A percentile compares a stretch with the other conserved stretches of the same genome.
Evolutionary conservation across 2,888 invertebrate species (phyloP).

Genomic region (Cephus sareptanus): DNA sequence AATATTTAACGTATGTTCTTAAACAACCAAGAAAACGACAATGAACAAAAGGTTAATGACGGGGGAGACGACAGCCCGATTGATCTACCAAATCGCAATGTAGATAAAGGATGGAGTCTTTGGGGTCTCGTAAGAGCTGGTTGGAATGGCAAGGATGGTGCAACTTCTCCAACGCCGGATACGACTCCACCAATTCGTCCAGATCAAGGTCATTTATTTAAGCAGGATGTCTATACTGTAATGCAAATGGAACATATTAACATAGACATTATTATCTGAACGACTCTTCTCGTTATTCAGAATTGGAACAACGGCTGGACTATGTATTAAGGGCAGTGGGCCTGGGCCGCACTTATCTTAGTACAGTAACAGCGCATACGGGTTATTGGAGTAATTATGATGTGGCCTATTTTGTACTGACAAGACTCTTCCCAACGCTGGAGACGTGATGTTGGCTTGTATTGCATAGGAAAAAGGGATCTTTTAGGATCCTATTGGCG

Average conservation of each 20-base stretch:
- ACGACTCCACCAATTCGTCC: constrained; percentile 59
- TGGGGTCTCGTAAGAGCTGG: constrained; percentile 66
- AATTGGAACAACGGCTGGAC: constrained; percentile 71
- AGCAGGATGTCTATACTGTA: neutral
- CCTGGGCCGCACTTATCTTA: constrained; percentile 71
- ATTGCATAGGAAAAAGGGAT: constrained; percentile 27
- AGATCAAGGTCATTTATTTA: constrained; percentile 58
- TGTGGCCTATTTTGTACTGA: constrained; percentile 73
- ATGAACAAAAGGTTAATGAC: constrained; percentile 16
- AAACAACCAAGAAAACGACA: neutral
- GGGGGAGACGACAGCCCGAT: constrained; percentile 54
- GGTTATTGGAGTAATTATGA: constrained; percentile 75
- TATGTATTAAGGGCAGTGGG: constrained; percentile 71
- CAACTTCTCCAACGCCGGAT: constrained; percentile 60
- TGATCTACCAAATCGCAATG: constrained; percentile 52
- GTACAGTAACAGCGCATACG: constrained; percentile 73
- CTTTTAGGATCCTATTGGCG: constrained; percentile 38
- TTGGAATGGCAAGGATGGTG: constrained; percentile 62
- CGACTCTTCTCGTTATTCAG: constrained; percentile 49
- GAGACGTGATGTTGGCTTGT: constrained; percentile 63
- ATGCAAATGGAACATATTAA: neutral
- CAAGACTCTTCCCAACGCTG: constrained; percentile 67
- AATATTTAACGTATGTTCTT: neutral
- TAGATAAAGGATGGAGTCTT: constrained; percentile 66
- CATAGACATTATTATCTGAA: neutral